These are phyloP conservation scores for Neoitamus cyanurus DNA, from an alignment of 2,888 invertebrate species.

Conservation along the genomic window DNA sequence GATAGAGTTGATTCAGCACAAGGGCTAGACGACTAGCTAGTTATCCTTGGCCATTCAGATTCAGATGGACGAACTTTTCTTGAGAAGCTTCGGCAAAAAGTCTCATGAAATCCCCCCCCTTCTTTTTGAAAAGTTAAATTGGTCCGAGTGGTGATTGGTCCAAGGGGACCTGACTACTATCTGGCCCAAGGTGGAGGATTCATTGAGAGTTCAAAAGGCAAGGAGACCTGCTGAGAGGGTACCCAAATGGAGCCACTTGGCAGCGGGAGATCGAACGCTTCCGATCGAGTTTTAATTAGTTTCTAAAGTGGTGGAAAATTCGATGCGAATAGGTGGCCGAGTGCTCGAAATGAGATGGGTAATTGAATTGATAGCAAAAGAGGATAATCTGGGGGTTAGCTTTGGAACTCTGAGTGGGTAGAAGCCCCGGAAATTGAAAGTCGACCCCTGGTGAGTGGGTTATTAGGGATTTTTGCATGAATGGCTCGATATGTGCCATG, in stretches of 20 bases:
- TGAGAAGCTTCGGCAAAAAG: not conserved
- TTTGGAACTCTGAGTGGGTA: not conserved
- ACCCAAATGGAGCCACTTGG: not conserved
- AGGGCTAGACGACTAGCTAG: not conserved
- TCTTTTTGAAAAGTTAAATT: constrained; percentile 8
- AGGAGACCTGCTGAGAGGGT: not conserved
- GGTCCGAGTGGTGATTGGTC: not conserved
- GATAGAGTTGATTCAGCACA: not conserved
- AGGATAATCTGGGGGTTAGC: not conserved
- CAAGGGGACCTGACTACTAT: not conserved
- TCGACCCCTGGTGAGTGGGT: not conserved
- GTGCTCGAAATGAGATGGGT: not conserved
- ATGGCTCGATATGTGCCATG: not conserved
- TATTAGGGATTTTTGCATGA: not conserved
- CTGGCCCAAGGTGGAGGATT: not conserved
- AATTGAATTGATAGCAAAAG: not conserved
- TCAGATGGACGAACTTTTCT: not conserved
- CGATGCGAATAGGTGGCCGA: not conserved
- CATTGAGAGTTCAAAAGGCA: not conserved
- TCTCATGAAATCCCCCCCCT: not conserved
- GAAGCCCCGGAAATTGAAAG: constrained; percentile 25
- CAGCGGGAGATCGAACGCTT: constrained; percentile 14
- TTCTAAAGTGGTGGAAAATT: constrained; percentile 43
- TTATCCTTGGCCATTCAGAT: not conserved
- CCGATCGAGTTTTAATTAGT: constrained; percentile 45